Evolutionary conservation across 2,888 invertebrate genomes (phyloP).

Genomic region (Apodemia mormo): DNA sequence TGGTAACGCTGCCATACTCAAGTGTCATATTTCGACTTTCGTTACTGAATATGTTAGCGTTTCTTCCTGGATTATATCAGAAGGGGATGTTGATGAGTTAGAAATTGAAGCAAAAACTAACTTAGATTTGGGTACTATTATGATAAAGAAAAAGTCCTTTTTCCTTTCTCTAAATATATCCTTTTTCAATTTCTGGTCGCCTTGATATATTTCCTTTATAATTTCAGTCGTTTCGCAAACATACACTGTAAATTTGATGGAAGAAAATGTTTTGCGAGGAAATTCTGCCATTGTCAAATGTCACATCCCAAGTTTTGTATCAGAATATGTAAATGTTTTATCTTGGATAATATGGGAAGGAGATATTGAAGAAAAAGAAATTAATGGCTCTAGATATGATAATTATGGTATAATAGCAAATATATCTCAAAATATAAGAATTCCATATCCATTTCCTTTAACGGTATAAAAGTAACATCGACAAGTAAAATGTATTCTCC

Average conservation of each 20-base stretch:
- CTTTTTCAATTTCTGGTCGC: background rate
- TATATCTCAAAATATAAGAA: constrained; percentile 17
- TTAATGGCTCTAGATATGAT: constrained; percentile 60
- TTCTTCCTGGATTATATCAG: constrained; percentile 92
- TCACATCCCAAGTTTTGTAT: constrained; percentile 95
- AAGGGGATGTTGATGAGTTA: constrained; percentile 75
- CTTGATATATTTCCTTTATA: background rate
- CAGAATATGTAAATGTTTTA: constrained; percentile 92
- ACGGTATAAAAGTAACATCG: background rate
- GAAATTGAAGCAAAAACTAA: constrained; percentile 72
- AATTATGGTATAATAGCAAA: constrained; percentile 55
- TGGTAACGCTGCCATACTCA: constrained; percentile 93
- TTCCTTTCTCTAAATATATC: constrained; percentile 4
- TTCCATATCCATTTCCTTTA: constrained; percentile 12
- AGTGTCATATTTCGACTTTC: constrained; percentile 96
- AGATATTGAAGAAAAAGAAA: constrained; percentile 77
- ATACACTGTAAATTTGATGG: constrained; percentile 94
- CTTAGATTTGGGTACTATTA: constrained; percentile 59
- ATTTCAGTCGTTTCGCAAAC: constrained; percentile 93
- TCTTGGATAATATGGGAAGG: constrained; percentile 92
- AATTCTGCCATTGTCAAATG: constrained; percentile 95
- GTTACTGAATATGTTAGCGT: constrained; percentile 95
- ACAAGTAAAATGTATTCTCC: background rate
- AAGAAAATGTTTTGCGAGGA: constrained; percentile 94
- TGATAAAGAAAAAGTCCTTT: constrained; percentile 26